These are phyloP conservation scores for Leptinotarsa undecemlineata DNA, from an alignment of 1,140 invertebrate genomes.

Conservation along the genomic window DNA sequence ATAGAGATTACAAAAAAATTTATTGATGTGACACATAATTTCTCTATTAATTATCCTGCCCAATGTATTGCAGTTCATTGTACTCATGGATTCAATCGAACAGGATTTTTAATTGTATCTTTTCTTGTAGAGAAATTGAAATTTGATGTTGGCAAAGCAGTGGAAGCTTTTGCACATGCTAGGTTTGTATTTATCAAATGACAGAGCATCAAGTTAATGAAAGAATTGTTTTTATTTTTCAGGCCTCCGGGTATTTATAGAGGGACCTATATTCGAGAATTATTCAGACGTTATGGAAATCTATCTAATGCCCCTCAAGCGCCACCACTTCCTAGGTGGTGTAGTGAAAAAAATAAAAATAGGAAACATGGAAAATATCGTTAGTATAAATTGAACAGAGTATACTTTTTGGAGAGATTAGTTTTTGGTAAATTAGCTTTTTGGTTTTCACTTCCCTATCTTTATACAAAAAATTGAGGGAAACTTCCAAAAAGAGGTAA, in stretches of 20 bases:
- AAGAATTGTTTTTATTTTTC: not conserved
- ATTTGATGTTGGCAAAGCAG: constrained; percentile 76
- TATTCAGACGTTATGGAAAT: constrained; percentile 22
- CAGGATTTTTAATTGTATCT: constrained; percentile 89
- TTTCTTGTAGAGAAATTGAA: constrained; percentile 81
- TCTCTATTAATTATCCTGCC: constrained; percentile 75
- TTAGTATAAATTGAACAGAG: not conserved
- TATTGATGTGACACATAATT: constrained; percentile 75
- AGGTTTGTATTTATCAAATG: constrained; percentile 38
- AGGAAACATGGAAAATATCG: not conserved
- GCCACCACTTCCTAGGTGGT: constrained; percentile 10
- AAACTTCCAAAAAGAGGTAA: too few species aligned
- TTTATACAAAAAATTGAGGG: too few species aligned
- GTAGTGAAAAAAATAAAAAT: not conserved
- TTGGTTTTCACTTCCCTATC: too few species aligned
- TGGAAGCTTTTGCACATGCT: constrained; percentile 73
- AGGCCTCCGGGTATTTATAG: constrained; percentile 26
- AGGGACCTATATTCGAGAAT: constrained; percentile 17
- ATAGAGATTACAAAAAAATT: constrained; percentile 77
- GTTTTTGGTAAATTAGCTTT: too few species aligned
- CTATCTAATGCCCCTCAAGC: constrained; percentile 10
- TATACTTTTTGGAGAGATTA: too few species aligned
- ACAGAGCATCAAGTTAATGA: not conserved
- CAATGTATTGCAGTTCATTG: constrained; percentile 91
- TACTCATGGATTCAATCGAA: constrained; percentile 98